phyloP scores from a whole-genome alignment of 2,888 invertebrate genomes.

The Drosophila helvetica region DNA sequence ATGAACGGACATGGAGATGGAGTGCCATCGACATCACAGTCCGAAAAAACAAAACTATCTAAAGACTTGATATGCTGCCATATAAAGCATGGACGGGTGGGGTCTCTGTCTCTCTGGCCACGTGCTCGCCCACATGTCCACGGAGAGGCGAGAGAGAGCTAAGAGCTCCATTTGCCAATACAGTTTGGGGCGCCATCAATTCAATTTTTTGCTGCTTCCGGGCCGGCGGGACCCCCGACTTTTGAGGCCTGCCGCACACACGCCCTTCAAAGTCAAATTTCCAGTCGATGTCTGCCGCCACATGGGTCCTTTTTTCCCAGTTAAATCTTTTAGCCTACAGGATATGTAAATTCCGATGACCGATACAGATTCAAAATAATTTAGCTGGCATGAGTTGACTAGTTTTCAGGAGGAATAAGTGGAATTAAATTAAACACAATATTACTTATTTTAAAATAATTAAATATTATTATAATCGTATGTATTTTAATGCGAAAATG shows the following conservation, averaged over 20 bases:
- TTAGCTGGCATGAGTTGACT: no score
- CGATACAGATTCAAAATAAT: no score
- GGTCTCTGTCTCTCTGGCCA: constrained; percentile 19
- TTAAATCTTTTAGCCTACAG: neutral
- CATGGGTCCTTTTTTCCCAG: constrained; percentile 15
- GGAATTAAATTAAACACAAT: no score
- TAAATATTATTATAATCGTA: no score
- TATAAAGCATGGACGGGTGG: constrained; percentile 29
- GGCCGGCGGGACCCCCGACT: constrained; percentile 3
- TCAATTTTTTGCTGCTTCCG: constrained; percentile 70
- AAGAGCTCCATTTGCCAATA: constrained; percentile 42
- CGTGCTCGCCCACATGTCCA: constrained; percentile 49
- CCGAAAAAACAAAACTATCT: constrained; percentile 13
- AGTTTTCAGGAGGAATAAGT: no score
- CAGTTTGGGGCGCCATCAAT: constrained; percentile 61
- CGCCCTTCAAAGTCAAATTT: constrained; percentile 41
- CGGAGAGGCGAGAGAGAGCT: neutral
- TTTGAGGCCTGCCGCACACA: neutral
- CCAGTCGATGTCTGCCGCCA: constrained; percentile 35
- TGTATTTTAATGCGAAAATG: no score
- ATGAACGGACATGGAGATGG: constrained; percentile 29
- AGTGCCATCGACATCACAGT: constrained; percentile 18
- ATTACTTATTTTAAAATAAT: no score
- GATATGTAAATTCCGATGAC: neutral
- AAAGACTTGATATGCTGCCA: constrained; percentile 28